Evolutionary conservation across 2,797 vertebrate genomes (phyloP).

Genomic region (Peromyscus aztecus): DNA sequence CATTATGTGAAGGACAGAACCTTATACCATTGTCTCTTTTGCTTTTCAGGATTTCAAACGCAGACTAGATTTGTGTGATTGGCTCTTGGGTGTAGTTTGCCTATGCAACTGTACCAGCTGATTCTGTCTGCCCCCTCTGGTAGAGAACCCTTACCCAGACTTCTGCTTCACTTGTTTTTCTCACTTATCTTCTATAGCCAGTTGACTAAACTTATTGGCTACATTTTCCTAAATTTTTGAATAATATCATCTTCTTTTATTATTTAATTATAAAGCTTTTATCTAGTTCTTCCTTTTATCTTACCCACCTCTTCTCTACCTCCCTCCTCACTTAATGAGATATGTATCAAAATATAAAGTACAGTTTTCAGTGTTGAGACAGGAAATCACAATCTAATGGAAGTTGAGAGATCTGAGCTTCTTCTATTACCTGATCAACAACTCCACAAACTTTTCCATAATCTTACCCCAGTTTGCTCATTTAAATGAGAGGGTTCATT

Average conservation of each 20-base stretch:
- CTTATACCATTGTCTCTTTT: background rate
- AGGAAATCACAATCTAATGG: background rate
- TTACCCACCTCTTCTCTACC: background rate
- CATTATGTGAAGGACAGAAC: background rate
- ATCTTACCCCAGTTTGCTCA: background rate
- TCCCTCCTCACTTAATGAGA: background rate
- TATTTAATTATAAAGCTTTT: background rate
- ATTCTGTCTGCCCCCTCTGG: background rate
- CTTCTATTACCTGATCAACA: background rate
- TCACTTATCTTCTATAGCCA: background rate
- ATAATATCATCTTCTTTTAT: background rate
- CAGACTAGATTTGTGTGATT: background rate
- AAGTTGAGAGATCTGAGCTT: background rate
- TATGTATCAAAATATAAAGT: background rate
- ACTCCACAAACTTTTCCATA: background rate
- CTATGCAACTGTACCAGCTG: background rate
- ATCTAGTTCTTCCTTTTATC: background rate
- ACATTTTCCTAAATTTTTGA: background rate
- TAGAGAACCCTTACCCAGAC: background rate
- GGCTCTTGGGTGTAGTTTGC: background rate
- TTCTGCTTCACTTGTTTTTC: background rate
- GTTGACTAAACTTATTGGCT: constrained; percentile 7
- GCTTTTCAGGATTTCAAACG: background rate
- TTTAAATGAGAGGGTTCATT: background rate
- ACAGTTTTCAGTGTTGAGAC: background rate